Conservation (phyloP, 2,113 vertebrate species). For the Miniopterus natalensis region DNA sequence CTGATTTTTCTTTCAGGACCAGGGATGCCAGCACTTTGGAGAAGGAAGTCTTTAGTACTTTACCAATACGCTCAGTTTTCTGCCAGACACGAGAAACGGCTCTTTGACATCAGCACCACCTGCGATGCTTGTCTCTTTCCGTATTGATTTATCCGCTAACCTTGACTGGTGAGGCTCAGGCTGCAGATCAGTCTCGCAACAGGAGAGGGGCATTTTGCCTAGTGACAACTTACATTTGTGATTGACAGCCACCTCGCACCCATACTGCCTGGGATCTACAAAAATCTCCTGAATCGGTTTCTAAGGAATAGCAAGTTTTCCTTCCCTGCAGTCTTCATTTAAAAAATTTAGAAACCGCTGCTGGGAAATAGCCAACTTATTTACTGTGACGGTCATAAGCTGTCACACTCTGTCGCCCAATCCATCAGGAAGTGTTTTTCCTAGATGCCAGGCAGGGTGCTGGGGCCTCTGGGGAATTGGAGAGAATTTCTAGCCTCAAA, state of each 20-base stretch:
- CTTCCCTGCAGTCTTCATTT: slow-evolving; percentile 46
- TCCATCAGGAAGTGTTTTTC: slow-evolving; percentile 11
- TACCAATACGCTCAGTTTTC: slow-evolving; percentile 63
- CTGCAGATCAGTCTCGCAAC: slow-evolving; percentile 17
- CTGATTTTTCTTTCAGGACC: slow-evolving; percentile 69
- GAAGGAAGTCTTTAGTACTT: slow-evolving; percentile 62
- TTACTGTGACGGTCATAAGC: slow-evolving; percentile 49
- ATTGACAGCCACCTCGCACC: slow-evolving; percentile 61
- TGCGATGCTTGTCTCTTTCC: slow-evolving; percentile 54
- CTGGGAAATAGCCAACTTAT: slow-evolving; percentile 51
- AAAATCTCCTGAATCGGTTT: slow-evolving; percentile 39
- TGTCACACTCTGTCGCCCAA: slow-evolving; percentile 46
- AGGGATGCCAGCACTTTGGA: slow-evolving; percentile 21
- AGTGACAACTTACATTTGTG: slow-evolving; percentile 69
- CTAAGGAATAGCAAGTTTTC: slow-evolving; percentile 44
- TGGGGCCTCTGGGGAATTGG: neutral
- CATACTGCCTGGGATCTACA: slow-evolving; percentile 1
- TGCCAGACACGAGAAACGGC: slow-evolving; percentile 53
- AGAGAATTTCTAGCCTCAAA: neutral
- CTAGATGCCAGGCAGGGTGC: neutral
- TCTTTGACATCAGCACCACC: slow-evolving; percentile 52
- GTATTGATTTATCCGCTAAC: slow-evolving; percentile 75
- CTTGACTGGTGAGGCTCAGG: slow-evolving; percentile 57
- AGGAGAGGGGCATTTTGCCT: slow-evolving; percentile 66
- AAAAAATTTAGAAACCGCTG: slow-evolving; percentile 54